Base-by-base conservation (phyloP, 2,797 vertebrate species). In the Spinibarbus caldwelli region DNA sequence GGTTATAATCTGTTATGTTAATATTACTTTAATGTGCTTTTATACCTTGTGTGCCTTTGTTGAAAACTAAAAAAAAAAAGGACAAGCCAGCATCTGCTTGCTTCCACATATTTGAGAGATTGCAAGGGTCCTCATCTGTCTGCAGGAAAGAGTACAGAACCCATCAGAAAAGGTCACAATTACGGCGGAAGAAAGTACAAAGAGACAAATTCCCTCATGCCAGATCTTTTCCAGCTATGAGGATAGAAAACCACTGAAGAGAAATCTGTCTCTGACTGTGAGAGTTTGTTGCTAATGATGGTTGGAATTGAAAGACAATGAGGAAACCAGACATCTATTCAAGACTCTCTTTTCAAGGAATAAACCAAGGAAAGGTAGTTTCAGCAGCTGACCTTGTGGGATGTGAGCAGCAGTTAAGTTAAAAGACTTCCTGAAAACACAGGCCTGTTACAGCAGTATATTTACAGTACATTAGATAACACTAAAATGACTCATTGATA, bases 1-100 rank as follows among this genome's bases (percentile, higher is more conserved):
- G 93, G 90, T 92, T 91, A 92, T 71, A 85, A 84, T 86, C 47
- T 54, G 43, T 54, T 68, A 72, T 62, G 78, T 52, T 86, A 86
- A 73, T 73, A 78, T 45, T 67, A 78, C 80, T 78, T 85, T 80
- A 64, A 71, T 17, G 64, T 34, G 64, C 47, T 79, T 85, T 82
- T 54, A 34, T 80, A 80, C 59, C 38, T 15, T 7, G n/a, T 3
- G 45, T 47, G 83, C 43, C 52, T 72, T 81, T 85, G 62, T 72
- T 66, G 54, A 34, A 26, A 80, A 71, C 34, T 3, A 54, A 70
- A 66, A 57, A 70, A 47, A 57, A 75, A 73, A 86, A 78, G 54
- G 49, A 67, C 45, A 26, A 80, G 54, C 11, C 67, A 36, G 45
- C 80, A 85, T 85, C 79, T 82, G 83, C 54, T 78, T 83, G 59